Evolutionary conservation across 2,888 invertebrate genomes (phyloP), one percentile per base, ranked within the genome.

Genomic region (Drosophila sordidula): DNA sequence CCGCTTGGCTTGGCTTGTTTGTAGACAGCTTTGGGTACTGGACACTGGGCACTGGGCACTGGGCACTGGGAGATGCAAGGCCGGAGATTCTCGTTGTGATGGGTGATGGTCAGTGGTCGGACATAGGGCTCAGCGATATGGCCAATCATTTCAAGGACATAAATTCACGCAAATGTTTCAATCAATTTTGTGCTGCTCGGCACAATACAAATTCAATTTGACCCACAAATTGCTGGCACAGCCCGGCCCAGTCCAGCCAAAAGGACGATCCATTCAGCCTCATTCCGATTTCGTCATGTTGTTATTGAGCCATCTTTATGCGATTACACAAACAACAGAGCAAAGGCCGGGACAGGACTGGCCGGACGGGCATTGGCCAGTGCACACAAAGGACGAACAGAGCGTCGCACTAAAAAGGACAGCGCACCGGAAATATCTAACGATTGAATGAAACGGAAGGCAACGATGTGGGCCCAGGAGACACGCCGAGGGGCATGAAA

Each of bases 131-230:
- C 62, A 59, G 76, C 85, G 85, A 75, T 78, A 78, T 70, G 82
- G 70, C 76, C 82, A 87, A 82, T 87, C 85, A 71, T 73, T 87
- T 85, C 86, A 83, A 87, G 88, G 88, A 83, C 88, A 83, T 83
- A 80, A 83, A 83, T 83, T 83, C 78, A 83, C 83, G 83, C 86
- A 83, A 83, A 83, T 83, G 88, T 87, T 83, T 83, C 88, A 83
- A 83, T 83, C 83, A 87, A 83, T 85, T 83, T 87, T 77, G 79
- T 75, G 67, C 74, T 74, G 76, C 70, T 70, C 52, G 73, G 82
- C 86, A 82, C 83, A 85, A 83, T 85, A 83, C 86, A 86, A 83
- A 83, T 82, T 87, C 88, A 83, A 83, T 83, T 83, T 87, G 80
- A 87, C 83, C 86, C 83, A 87, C 88, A 83, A 82, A 87, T 87